Evolutionary conservation across 2,888 invertebrate genomes (phyloP).

Genomic region (Drosophila borborema): DNA sequence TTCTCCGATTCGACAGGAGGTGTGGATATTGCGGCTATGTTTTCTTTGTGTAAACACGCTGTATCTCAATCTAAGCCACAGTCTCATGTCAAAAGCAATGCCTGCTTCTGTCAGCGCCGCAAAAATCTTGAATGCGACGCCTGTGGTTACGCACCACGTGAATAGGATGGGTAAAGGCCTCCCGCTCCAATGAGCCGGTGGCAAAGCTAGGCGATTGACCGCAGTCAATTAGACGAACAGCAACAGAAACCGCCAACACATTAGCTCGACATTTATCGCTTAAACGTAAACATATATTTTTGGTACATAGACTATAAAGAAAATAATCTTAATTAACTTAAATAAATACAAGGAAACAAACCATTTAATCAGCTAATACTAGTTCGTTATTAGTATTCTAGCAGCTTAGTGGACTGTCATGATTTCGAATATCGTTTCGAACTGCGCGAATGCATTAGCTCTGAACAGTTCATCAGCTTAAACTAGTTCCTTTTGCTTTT

Average conservation of each 20-base stretch:
- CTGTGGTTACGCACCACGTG: slow-evolving; percentile 44
- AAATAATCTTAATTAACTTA: not conserved
- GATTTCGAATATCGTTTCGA: not conserved
- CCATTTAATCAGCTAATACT: not conserved
- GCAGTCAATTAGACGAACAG: slow-evolving; percentile 54
- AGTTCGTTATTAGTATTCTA: not conserved
- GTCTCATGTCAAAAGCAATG: slow-evolving; percentile 56
- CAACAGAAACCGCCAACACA: slow-evolving; percentile 36
- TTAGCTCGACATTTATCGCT: slow-evolving; percentile 42
- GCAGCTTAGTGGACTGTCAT: not conserved
- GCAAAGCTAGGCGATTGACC: slow-evolving; percentile 37
- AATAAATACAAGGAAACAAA: not conserved
- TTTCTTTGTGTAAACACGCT: not conserved
- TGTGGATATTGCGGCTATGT: not conserved
- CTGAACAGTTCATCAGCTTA: slow-evolving; percentile 8
- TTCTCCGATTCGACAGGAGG: not conserved
- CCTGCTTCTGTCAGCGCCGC: slow-evolving; percentile 38
- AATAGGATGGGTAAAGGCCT: not conserved
- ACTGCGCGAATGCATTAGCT: not conserved
- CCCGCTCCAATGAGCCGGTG: slow-evolving; percentile 26
- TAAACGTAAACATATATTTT: slow-evolving; percentile 26
- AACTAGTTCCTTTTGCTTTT: not conserved
- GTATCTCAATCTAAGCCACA: slow-evolving; percentile 36
- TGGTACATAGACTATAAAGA: slow-evolving; percentile 18
- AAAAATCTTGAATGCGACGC: slow-evolving; percentile 50